Evolutionary conservation across 1,140 invertebrate genomes (phyloP), one percentile per base, ranked within the genome.

Genomic region (Galleria mellonella): DNA sequence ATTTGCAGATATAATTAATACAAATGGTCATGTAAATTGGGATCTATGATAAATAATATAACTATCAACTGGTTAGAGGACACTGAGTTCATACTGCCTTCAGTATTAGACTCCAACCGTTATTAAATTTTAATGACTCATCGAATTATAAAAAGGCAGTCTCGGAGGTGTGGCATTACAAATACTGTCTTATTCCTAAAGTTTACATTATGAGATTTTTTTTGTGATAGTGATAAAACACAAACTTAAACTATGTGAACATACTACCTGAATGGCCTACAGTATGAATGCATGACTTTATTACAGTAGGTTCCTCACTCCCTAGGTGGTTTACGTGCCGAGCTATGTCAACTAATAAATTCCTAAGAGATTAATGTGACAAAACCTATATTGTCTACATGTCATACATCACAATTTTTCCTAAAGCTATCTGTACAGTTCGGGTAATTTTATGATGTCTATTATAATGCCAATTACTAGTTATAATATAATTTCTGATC

Each of bases 1-100:
- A 87, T 86, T 87, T 86, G 86, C 83, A 83, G 81, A 83, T 83
- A 87, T 86, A 86, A 85, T 86, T 83, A 87, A 85, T 87, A 87
- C 83, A 87, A 87, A 87, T 79, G 78, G 70, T 85, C 75, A 75
- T 81, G 78, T 84, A 83, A 79, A 84, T 74, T 60, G 69, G 76
- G 75, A 73, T 72, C 71, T 74, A 83, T 77, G 67, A 68, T 83
- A 79, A 79, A 78, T 78, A 72, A 77, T 77, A 75, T 66, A 70
- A 55, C 65, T 76, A 73, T 72, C 51, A 73, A 70, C 73, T 82
- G 77, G 73, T 65, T 66, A 51, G 60, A 74, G 71, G 72, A 68
- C 68, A 70, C 68, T 62, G 56, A 62, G 39, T 37, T 55, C 57
- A 70, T 60, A 59, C 78, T 67, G 66, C 81, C 78, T 71, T 57